phyloP scores from a whole-genome alignment of 2,797 vertebrate genomes.

The Neosilurus hyrtlii region DNA sequence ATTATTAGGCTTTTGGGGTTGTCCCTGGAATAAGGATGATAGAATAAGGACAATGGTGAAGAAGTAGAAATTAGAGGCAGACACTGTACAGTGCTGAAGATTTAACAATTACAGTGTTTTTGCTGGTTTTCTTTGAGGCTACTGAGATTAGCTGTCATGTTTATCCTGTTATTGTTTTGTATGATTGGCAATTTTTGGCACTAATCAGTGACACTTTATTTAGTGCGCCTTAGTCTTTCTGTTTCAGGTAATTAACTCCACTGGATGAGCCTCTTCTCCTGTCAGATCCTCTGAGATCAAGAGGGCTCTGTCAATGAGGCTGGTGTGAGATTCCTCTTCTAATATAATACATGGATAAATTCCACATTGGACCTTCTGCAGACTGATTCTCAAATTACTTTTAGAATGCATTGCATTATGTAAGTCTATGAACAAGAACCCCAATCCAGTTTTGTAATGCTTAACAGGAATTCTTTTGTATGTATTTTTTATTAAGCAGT shows the following conservation, averaged over 20 bases:
- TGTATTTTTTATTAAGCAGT: not conserved
- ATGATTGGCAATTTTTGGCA: slow-evolving; percentile 25
- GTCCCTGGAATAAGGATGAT: slow-evolving; percentile 44
- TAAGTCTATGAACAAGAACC: not conserved
- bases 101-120: not conserved
- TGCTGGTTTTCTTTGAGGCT: slow-evolving; percentile 8
- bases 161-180: slow-evolving; percentile 52
- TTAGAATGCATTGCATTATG: not conserved
- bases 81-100: not conserved
- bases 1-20: not conserved
- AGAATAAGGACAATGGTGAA: slow-evolving; percentile 40
- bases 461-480: not conserved
- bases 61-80: not conserved
- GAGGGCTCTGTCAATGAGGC: not conserved
- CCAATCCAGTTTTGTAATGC: not conserved
- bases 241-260: slow-evolving; percentile 9
- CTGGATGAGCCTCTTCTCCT: slow-evolving; percentile 21
- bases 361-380: not conserved
- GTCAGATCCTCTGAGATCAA: slow-evolving; percentile 35
- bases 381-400: not conserved
- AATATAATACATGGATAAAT: not conserved
- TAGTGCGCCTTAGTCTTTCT: slow-evolving; percentile 21
- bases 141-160: slow-evolving; percentile 54
- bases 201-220: slow-evolving; percentile 41
- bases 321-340: not conserved